phyloP scores from a whole-genome alignment of 2,113 vertebrate genomes.

The Reinhardtius hippoglossoides region DNA sequence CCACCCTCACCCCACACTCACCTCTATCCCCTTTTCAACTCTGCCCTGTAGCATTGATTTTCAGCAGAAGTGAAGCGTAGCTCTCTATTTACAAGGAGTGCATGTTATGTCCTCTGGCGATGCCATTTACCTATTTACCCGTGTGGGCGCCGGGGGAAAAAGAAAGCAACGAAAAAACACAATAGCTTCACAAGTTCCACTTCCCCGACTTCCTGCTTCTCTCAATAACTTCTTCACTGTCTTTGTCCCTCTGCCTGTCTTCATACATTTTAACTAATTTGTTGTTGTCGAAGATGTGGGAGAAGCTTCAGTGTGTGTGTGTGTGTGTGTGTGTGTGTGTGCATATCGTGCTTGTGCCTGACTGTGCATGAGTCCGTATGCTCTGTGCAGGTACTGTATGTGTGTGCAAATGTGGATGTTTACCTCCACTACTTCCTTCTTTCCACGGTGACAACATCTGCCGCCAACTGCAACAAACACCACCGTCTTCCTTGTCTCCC shows the following conservation, averaged over 20 bases:
- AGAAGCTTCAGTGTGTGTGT: too few species aligned
- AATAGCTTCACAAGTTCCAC: conserved; percentile 24
- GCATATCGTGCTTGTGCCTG: too few species aligned
- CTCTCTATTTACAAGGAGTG: conserved; percentile 31
- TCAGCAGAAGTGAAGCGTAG: conserved; percentile 13
- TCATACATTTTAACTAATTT: conserved; percentile 23
- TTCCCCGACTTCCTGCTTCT: neutral
- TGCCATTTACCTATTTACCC: conserved; percentile 26
- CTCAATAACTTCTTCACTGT: conserved; percentile 11
- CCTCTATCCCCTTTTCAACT: conserved; percentile 53
- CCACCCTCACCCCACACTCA: conserved; percentile 29
- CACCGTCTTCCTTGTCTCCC: conserved; percentile 7
- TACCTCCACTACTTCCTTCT: conserved; percentile 34
- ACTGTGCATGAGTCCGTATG: conserved; percentile 36
- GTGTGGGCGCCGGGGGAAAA: neutral
- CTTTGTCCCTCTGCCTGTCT: conserved; percentile 14
- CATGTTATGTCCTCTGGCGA: conserved; percentile 30
- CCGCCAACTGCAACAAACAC: conserved; percentile 42
- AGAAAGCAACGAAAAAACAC: neutral
- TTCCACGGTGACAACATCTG: conserved; percentile 63
- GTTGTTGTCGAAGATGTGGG: too few species aligned
- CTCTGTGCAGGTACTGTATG: neutral
- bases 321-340: neutral
- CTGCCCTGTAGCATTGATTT: conserved; percentile 35
- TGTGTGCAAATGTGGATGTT: conserved; percentile 39